Evolutionary conservation across 2,888 invertebrate genomes (phyloP).

Genomic region (Melitaea athalia): DNA sequence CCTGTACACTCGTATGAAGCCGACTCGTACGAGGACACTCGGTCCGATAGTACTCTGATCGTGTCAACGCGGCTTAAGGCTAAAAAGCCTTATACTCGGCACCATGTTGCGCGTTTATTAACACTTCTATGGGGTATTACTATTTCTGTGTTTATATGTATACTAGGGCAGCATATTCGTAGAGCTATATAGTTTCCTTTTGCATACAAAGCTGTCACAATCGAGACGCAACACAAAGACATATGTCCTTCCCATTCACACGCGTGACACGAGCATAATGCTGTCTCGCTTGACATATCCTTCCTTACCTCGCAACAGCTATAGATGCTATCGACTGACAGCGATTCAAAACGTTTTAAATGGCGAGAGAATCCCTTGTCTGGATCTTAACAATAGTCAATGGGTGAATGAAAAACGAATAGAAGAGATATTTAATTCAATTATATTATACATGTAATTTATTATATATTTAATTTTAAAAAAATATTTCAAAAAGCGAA

Average conservation of each 20-base stretch:
- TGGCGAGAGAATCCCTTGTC: constrained; percentile 29
- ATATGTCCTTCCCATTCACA: constrained; percentile 68
- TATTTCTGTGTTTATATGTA: too few species aligned
- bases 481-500: neutral
- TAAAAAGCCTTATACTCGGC: too few species aligned
- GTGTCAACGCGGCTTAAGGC: too few species aligned
- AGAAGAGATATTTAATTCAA: neutral
- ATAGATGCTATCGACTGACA: constrained; percentile 61
- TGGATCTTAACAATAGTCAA: constrained; percentile 31
- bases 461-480: neutral
- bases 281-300: constrained; percentile 74
- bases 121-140: too few species aligned
- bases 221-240: constrained; percentile 70
- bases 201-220: constrained; percentile 73
- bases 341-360: constrained; percentile 50
- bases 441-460: neutral
- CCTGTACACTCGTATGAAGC: too few species aligned
- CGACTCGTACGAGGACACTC: too few species aligned
- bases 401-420: constrained; percentile 23
- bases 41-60: too few species aligned
- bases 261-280: constrained; percentile 65
- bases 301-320: constrained; percentile 59
- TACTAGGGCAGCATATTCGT: constrained; percentile 47
- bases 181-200: constrained; percentile 47
- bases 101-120: too few species aligned